Evolutionary conservation across 1,140 invertebrate genomes (phyloP).

Genomic region (Bombus balteatus): DNA sequence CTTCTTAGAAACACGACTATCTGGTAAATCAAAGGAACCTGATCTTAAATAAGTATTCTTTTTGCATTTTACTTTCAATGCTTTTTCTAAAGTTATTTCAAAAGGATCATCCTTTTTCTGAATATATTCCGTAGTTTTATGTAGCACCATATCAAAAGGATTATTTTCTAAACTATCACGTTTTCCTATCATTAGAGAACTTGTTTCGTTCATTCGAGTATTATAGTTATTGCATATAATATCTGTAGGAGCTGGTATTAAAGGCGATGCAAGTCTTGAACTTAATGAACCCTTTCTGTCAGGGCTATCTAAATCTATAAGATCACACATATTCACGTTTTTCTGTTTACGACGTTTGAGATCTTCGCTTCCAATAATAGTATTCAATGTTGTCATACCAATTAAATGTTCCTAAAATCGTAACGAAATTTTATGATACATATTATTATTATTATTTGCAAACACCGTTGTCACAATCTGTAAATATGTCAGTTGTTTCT

Average conservation of each 20-base stretch:
- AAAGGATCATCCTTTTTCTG: slow-evolving; percentile 76
- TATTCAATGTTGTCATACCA: not conserved
- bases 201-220: not conserved
- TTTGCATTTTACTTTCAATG: slow-evolving; percentile 46
- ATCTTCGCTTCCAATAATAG: not conserved
- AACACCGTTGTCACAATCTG: not conserved
- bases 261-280: slow-evolving; percentile 66
- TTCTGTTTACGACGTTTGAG: not conserved
- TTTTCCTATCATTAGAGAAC: slow-evolving; percentile 28
- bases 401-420: slow-evolving; percentile 6
- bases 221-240: slow-evolving; percentile 8
- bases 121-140: slow-evolving; percentile 71
- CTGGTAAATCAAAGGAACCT: slow-evolving; percentile 40
- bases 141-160: slow-evolving; percentile 74
- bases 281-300: slow-evolving; percentile 23
- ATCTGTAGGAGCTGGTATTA: slow-evolving; percentile 69
- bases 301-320: slow-evolving; percentile 74
- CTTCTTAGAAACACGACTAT: slow-evolving; percentile 50
- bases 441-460: not conserved
- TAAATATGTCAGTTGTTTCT: not conserved
- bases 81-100: slow-evolving; percentile 72
- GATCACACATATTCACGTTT: slow-evolving; percentile 67
- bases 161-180: slow-evolving; percentile 72
- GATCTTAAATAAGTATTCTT: not conserved
- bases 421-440: not conserved